Base-by-base conservation (phyloP, 2,113 vertebrate species). In the Silurus asotus region DNA sequence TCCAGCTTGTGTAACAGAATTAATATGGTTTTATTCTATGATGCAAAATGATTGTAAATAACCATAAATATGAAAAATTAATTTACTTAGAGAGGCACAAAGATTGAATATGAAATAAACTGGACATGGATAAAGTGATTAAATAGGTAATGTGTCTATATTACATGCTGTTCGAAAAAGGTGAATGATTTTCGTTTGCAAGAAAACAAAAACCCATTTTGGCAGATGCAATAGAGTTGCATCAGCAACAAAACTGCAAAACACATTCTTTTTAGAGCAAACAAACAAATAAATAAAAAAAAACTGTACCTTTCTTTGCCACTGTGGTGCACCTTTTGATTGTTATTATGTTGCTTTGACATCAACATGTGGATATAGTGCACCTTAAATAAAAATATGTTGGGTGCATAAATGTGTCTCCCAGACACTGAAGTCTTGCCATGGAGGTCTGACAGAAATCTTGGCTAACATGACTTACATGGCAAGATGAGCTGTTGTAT, bases 121-220 rank as follows among this genome's bases (percentile, higher is more conserved):
- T 86, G 20, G 86, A 85, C 85, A 87, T 76, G 55, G 72, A n/a
- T 19, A 70, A 51, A 82, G 85, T 91, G 81, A 65, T 79, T 72
- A 53, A 81, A 58, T 75, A 72, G 87, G 70, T 90, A 86, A 87
- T 84, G 25, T 67, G 49, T 76, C 64, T 88, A 28, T n/a, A 28
- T 77, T 69, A 78, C 84, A 77, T 56, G 37, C 81, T 88, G 53
- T 83, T 84, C 82, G 90, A 61, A 45, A 79, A 59, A 28, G 55
- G 15, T 59, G 4, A 79, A 28, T 76, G 23, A 76, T 51, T 76
- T 53, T 25, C 13, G 78, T 92, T 91, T 92, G 91, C 91, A 90
- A 78, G 88, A 89, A 91, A 90, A 92, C 88, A 90, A 87, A 86
- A 82, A 89, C 86, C 87, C 91, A 91, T 92, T 92, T 93, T 93